These are phyloP conservation scores for Erebia palarica DNA, from an alignment of 2,888 invertebrate species.

Conservation along the genomic window DNA sequence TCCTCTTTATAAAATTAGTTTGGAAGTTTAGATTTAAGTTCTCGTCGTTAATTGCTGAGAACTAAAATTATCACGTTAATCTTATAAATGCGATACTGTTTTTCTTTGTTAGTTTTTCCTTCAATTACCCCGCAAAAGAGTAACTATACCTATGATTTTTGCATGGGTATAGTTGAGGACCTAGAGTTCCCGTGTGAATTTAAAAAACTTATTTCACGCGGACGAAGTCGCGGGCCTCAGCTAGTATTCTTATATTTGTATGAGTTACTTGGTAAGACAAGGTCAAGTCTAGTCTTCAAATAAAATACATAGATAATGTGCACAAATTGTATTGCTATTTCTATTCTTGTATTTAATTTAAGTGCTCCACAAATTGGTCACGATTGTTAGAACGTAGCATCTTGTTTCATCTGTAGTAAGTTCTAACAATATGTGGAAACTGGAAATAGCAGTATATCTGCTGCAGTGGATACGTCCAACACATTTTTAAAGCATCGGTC, in stretches of 20 bases:
- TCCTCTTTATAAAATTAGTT: too few relatives aligned
- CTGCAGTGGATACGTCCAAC: conserved; percentile 1
- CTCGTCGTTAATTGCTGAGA: too few relatives aligned
- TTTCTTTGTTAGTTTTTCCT: too few relatives aligned
- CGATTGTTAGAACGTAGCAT: conserved; percentile 22
- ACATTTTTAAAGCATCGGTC: neutral
- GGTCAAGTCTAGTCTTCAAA: neutral
- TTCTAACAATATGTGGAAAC: conserved; percentile 20
- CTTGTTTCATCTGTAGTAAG: neutral
- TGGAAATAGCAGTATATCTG: conserved; percentile 13
- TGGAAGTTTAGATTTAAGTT: too few relatives aligned
- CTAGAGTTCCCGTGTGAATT: too few relatives aligned
- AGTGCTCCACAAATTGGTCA: conserved; percentile 27
- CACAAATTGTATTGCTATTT: conserved; percentile 19
- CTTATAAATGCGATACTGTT: too few relatives aligned
- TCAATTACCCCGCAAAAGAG: too few relatives aligned
- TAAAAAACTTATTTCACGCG: too few relatives aligned
- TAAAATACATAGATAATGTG: conserved; percentile 2
- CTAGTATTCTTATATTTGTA: neutral
- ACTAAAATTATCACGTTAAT: too few relatives aligned
- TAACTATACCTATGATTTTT: too few relatives aligned
- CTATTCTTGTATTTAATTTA: conserved; percentile 20
- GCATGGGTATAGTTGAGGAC: too few relatives aligned
- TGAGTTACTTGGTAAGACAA: neutral
- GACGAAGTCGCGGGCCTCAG: neutral